Percentiles rank a stretch among this genome's conserved stretches.
Evolutionary conservation across 2,113 vertebrate species (phyloP).

Genomic region (Oncorhynchus keta): DNA sequence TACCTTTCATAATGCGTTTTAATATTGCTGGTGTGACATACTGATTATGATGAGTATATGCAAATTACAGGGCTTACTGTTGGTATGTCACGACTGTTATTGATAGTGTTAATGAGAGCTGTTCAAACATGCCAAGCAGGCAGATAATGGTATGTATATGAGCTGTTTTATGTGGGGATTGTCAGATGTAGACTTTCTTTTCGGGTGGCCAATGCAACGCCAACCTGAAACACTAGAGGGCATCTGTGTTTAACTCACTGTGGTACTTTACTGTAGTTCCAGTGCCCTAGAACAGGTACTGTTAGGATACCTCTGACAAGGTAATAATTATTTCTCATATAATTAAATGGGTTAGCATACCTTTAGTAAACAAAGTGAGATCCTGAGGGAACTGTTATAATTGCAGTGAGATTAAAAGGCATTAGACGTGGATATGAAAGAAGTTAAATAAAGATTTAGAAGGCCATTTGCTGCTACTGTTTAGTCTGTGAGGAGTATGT

Average conservation of each 20-base stretch:
- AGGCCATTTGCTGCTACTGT: neutral
- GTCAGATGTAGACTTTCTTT: neutral
- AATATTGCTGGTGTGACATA: no score
- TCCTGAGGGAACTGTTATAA: neutral
- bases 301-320: neutral
- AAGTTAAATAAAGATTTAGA: neutral
- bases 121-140: no score
- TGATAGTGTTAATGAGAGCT: neutral
- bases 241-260: conserved; percentile 54
- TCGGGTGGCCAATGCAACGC: conserved; percentile 25
- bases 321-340: neutral
- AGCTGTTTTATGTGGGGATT: neutral
- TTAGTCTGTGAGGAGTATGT: neutral
- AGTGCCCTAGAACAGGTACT: neutral
- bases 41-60: no score
- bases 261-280: neutral
- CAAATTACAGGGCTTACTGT: no score
- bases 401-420: neutral
- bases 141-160: no score
- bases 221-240: conserved; percentile 63
- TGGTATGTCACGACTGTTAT: no score
- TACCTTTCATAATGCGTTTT: neutral
- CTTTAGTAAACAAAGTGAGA: neutral
- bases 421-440: neutral
- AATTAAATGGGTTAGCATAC: neutral